These are phyloP conservation scores for Heliconius cydno DNA, from an alignment of 2,888 invertebrate species.

Conservation along the genomic window DNA sequence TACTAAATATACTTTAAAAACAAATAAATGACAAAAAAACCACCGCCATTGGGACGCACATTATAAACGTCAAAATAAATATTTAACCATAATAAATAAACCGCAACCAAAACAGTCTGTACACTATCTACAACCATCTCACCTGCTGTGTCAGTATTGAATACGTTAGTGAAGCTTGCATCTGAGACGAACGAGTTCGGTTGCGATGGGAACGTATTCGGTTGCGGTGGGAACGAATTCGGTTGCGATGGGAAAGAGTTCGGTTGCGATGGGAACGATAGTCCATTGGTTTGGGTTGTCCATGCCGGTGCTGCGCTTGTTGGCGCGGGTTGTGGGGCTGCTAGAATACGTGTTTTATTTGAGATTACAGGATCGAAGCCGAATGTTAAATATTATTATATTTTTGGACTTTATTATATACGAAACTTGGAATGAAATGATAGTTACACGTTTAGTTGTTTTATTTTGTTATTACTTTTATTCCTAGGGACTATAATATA, in stretches of 20 bases:
- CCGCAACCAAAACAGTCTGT: conserved; percentile 32
- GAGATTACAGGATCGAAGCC: conserved; percentile 6
- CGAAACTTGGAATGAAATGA: background rate
- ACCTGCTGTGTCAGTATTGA: conserved; percentile 89
- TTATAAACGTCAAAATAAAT: background rate
- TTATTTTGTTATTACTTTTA: background rate
- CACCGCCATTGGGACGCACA: background rate
- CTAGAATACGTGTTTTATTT: conserved; percentile 38
- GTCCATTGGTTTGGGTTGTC: conserved; percentile 54
- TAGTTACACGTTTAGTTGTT: background rate
- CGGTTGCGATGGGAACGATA: conserved; percentile 47
- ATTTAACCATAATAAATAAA: background rate
- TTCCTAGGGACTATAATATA: background rate
- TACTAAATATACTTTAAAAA: background rate
- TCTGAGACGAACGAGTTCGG: conserved; percentile 89
- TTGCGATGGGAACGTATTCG: conserved; percentile 55
- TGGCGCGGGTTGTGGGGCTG: conserved; percentile 50
- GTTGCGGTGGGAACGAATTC: conserved; percentile 79
- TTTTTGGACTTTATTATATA: background rate
- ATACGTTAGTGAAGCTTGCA: conserved; percentile 94
- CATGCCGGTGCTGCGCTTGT: conserved; percentile 50
- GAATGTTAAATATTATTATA: background rate
- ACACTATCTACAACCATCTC: conserved; percentile 68
- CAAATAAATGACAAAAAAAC: background rate
- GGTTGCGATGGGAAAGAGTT: conserved; percentile 55